Conservation (phyloP, 2,113 vertebrate species). For the Gymnocephalus cernua region DNA sequence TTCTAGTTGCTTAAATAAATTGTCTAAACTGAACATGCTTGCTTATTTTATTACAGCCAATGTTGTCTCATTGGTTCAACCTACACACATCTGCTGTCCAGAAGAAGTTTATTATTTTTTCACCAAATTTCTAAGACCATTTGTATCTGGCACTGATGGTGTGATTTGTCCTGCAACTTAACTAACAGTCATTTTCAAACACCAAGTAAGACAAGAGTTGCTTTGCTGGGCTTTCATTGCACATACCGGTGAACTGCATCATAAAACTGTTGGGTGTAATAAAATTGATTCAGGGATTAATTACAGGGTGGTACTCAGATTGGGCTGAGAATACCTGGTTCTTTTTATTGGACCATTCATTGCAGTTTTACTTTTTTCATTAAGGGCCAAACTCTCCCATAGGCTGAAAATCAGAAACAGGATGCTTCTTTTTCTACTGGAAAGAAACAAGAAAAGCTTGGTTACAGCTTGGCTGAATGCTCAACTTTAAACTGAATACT, state of each 20-base stretch:
- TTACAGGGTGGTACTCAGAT: conserved; percentile 72
- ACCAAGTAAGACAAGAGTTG: conserved; percentile 20
- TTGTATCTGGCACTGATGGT: conserved; percentile 43
- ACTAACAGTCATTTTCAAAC: conserved; percentile 26
- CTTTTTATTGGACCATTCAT: conserved; percentile 67
- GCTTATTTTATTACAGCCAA: conserved; percentile 3
- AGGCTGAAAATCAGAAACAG: conserved; percentile 54
- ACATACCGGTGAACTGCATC: conserved; percentile 59
- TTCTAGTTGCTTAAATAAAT: neutral
- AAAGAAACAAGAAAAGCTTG: neutral
- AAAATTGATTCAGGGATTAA: conserved; percentile 77
- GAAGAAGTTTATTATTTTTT: conserved; percentile 38
- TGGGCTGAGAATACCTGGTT: conserved; percentile 68
- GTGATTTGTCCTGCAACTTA: conserved; percentile 42
- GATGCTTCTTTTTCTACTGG: neutral
- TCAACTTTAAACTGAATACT: neutral
- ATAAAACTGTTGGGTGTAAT: conserved; percentile 70
- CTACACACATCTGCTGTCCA: conserved; percentile 42
- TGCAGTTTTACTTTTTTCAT: conserved; percentile 69
- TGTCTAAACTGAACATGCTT: neutral
- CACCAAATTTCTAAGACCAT: conserved; percentile 40
- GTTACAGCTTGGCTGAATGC: neutral
- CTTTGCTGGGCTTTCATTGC: conserved; percentile 47
- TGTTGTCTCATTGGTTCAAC: conserved; percentile 26
- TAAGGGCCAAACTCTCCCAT: conserved; percentile 54